A percentile compares a stretch with the other conserved stretches of the same genome.
Conservation (phyloP, 2,888 invertebrate genomes). For the Colletes collaris region DNA sequence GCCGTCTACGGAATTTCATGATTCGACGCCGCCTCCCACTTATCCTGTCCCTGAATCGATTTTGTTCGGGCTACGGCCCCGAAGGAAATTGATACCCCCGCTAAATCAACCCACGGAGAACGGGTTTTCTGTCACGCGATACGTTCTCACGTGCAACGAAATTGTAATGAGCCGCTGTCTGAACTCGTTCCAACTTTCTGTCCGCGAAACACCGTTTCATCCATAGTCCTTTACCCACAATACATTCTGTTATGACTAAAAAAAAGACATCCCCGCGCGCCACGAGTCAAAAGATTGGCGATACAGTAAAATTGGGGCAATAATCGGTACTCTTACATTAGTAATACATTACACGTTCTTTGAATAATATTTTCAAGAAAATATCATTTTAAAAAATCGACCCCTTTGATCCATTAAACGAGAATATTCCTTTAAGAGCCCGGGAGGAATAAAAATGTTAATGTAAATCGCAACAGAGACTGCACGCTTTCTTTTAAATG, state of each 20-base stretch:
- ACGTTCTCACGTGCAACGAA: slow-evolving; percentile 21
- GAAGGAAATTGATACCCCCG: slow-evolving; percentile 52
- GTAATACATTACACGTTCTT: too few species aligned
- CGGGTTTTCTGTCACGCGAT: slow-evolving; percentile 50
- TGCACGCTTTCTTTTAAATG: neutral
- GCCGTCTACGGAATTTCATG: slow-evolving; percentile 55
- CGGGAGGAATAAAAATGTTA: too few species aligned
- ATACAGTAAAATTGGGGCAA: too few species aligned
- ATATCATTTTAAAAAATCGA: too few species aligned
- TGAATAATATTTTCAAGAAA: too few species aligned
- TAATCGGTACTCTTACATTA: too few species aligned
- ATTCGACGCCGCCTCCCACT: slow-evolving; percentile 35
- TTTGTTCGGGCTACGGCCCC: slow-evolving; percentile 25
- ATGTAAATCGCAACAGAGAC: too few species aligned
- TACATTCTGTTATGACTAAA: neutral
- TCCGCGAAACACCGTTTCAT: neutral
- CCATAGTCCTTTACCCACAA: neutral
- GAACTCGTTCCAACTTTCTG: slow-evolving; percentile 2
- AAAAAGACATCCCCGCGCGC: neutral
- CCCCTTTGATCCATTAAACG: too few species aligned
- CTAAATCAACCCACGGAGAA: slow-evolving; percentile 12
- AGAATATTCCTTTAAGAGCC: too few species aligned
- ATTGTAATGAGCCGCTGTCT: slow-evolving; percentile 13
- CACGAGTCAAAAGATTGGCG: too few species aligned
- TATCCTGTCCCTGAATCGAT: slow-evolving; percentile 53